phyloP scores from a whole-genome alignment of 2,113 vertebrate genomes.

The Panthera uncia region DNA sequence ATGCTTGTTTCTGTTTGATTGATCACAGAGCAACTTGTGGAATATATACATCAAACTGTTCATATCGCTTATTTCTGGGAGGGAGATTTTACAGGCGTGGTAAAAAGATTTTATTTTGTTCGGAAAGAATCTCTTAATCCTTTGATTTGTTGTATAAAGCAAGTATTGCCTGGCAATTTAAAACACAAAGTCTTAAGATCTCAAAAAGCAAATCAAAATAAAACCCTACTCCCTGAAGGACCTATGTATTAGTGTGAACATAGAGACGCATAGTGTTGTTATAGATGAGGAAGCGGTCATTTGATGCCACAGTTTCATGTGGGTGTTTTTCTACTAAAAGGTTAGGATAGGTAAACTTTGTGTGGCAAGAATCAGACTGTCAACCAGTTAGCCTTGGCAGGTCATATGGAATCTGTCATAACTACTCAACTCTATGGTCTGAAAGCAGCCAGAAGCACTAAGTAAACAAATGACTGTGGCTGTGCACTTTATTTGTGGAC shows the following conservation, averaged over 20 bases:
- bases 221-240: not conserved
- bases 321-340: not conserved
- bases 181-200: not conserved
- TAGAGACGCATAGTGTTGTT: not conserved
- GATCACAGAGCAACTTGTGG: not conserved
- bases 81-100: not conserved
- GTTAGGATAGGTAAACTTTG: not conserved
- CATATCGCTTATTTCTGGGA: not conserved
- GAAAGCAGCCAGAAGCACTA: not conserved
- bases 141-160: not conserved
- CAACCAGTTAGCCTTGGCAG: not conserved
- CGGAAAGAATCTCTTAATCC: not conserved
- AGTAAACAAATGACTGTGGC: not conserved
- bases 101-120: not conserved
- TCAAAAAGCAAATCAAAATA: not conserved
- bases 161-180: not conserved
- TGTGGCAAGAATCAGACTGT: not conserved
- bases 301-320: not conserved
- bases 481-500: not conserved
- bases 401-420: not conserved
- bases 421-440: no score
- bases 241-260: not conserved
- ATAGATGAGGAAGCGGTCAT: not conserved
- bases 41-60: not conserved
- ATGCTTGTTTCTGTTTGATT: not conserved